Conservation (phyloP, 2,113 vertebrate species). For the Archocentrus centrarchus region DNA sequence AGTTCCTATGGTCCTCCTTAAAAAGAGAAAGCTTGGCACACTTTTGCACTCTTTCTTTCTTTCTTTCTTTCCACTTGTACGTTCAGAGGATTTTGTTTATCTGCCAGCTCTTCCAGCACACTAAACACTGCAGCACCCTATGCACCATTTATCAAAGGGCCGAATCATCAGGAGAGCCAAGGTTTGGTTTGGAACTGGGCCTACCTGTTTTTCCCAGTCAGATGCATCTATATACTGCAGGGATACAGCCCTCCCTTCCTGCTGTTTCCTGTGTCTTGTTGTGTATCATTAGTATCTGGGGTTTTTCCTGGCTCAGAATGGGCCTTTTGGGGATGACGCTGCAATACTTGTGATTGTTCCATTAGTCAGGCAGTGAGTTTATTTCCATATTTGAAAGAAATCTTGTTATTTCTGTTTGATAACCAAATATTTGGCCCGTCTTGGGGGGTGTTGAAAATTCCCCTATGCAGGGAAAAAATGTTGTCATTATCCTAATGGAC, state of each 20-base stretch:
- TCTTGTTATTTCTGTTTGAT: background rate
- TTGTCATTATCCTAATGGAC: background rate
- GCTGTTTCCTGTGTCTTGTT: background rate
- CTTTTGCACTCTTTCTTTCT: background rate
- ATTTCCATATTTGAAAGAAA: background rate
- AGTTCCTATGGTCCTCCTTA: constrained; percentile 19
- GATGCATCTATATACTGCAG: constrained; percentile 27
- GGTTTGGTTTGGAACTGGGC: constrained; percentile 50
- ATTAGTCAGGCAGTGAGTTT: background rate
- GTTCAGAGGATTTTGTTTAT: constrained; percentile 30
- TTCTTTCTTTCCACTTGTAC: constrained; percentile 25
- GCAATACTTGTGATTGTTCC: background rate
- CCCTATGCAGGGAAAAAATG: background rate
- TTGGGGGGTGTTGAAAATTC: background rate
- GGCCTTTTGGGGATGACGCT: background rate
- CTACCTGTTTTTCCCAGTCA: constrained; percentile 25
- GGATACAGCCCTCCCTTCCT: constrained; percentile 8
- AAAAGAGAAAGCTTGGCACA: constrained; percentile 38
- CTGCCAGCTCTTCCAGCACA: constrained; percentile 34
- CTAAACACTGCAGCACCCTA: constrained; percentile 36
- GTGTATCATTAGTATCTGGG: background rate
- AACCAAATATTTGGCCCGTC: background rate
- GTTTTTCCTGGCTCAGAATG: constrained; percentile 1
- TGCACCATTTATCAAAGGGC: constrained; percentile 55
- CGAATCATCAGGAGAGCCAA: constrained; percentile 25